Percentiles rank a stretch among this genome's conserved stretches.
phyloP scores from a whole-genome alignment of 1,140 invertebrate genomes.

The Drosophila pseudoananassae region DNA sequence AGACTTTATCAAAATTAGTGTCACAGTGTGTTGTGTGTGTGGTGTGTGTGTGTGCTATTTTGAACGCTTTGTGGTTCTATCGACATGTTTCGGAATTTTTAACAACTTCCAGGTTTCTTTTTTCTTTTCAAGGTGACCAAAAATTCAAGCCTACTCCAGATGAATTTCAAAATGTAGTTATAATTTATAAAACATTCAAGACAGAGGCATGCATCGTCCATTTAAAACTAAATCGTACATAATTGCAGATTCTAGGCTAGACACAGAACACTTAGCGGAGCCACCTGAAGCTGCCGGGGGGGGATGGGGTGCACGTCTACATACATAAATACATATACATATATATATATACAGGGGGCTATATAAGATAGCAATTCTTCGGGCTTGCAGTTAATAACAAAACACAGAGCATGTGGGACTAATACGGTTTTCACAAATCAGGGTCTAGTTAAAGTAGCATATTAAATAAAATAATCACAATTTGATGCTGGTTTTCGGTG shows the following conservation, averaged over 20 bases:
- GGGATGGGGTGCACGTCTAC: conserved; percentile 16
- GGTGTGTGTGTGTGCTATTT: conserved; percentile 30
- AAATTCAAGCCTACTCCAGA: conserved; percentile 15
- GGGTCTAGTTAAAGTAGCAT: conserved; percentile 50
- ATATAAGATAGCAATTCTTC: conserved; percentile 44
- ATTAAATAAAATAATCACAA: conserved; percentile 78
- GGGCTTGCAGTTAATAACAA: conserved; percentile 37
- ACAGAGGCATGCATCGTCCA: conserved; percentile 28
- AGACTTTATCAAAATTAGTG: conserved; percentile 45
- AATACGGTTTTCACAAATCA: conserved; percentile 39
- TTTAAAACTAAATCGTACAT: conserved; percentile 35
- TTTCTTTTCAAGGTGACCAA: neutral
- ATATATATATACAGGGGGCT: conserved; percentile 20
- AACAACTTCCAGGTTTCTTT: neutral
- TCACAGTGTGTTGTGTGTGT: conserved; percentile 9
- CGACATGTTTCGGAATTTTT: conserved; percentile 65
- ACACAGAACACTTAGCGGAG: conserved; percentile 44
- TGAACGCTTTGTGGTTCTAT: conserved; percentile 78
- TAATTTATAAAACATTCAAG: conserved; percentile 55
- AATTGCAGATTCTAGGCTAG: conserved; percentile 33
- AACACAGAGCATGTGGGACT: conserved; percentile 25
- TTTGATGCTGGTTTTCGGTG: conserved; percentile 59
- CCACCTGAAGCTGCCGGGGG: conserved; percentile 29
- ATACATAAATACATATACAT: conserved; percentile 35
- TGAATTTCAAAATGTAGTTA: conserved; percentile 33